phyloP scores from a whole-genome alignment of 2,888 invertebrate genomes.

The Agrotis segetum region DNA sequence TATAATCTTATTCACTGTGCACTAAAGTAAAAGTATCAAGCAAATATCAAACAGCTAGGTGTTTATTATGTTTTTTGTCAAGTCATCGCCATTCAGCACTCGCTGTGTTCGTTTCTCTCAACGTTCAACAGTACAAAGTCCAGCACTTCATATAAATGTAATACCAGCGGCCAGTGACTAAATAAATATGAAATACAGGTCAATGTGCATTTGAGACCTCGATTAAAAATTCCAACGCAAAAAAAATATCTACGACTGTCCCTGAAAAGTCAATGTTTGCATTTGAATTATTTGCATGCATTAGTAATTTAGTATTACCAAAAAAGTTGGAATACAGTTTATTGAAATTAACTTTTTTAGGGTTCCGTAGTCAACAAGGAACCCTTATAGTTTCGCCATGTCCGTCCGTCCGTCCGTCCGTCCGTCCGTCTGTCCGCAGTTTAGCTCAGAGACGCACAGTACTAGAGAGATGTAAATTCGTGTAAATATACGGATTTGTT shows the following conservation, averaged over 20 bases:
- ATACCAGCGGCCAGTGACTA: slow-evolving; percentile 12
- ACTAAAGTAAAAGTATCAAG: neutral
- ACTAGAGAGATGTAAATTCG: too few relatives aligned
- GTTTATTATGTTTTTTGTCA: neutral
- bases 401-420: too few relatives aligned
- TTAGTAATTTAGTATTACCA: slow-evolving; percentile 18
- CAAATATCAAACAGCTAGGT: neutral
- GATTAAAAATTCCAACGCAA: slow-evolving; percentile 15
- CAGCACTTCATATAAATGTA: slow-evolving; percentile 9
- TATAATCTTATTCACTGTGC: neutral
- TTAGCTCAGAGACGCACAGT: too few relatives aligned
- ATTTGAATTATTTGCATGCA: slow-evolving; percentile 19
- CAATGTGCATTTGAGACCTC: slow-evolving; percentile 17
- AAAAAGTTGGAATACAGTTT: too few relatives aligned
- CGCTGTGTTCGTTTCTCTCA: neutral
- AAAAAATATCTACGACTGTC: slow-evolving; percentile 3
- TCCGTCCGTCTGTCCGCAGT: too few relatives aligned
- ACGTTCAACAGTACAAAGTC: slow-evolving; percentile 31
- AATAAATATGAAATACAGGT: slow-evolving; percentile 20
- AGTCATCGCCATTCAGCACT: neutral
- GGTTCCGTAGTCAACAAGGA: too few relatives aligned
- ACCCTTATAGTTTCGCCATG: too few relatives aligned
- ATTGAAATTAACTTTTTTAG: too few relatives aligned
- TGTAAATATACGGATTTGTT: too few relatives aligned
- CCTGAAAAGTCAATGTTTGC: slow-evolving; percentile 4